phyloP scores from a whole-genome alignment of 2,113 vertebrate species.

The Gopherus evgoodei region DNA sequence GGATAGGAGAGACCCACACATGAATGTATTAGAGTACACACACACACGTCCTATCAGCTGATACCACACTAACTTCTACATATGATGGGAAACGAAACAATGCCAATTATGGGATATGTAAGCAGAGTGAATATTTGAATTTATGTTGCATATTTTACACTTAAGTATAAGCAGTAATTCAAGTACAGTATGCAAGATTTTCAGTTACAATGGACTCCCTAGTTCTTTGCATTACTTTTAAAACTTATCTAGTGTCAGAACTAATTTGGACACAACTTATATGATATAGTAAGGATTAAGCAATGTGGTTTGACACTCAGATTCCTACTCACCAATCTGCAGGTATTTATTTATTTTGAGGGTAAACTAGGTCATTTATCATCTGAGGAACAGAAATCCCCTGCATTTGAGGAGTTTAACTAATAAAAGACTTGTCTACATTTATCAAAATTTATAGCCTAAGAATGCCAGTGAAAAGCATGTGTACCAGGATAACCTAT shows the following conservation, averaged over 20 bases:
- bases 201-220: background rate
- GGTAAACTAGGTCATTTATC: background rate
- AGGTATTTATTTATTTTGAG: background rate
- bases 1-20: background rate
- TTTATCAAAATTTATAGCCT: background rate
- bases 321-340: background rate
- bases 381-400: background rate
- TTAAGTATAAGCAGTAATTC: background rate
- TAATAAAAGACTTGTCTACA: background rate
- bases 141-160: background rate
- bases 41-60: background rate
- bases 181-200: background rate
- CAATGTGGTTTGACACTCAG: background rate
- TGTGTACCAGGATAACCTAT: conserved; percentile 20
- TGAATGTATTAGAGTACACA: background rate
- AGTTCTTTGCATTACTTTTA: background rate
- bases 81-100: conserved; percentile 30
- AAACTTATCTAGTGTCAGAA: background rate
- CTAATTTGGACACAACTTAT: background rate
- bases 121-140: conserved; percentile 37
- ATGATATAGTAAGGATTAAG: background rate
- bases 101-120: conserved; percentile 8
- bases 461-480: background rate
- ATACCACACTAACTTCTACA: conserved; percentile 11
- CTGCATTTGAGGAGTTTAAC: background rate